phyloP scores from a whole-genome alignment of 2,888 invertebrate species.

The Apantesis nais region DNA sequence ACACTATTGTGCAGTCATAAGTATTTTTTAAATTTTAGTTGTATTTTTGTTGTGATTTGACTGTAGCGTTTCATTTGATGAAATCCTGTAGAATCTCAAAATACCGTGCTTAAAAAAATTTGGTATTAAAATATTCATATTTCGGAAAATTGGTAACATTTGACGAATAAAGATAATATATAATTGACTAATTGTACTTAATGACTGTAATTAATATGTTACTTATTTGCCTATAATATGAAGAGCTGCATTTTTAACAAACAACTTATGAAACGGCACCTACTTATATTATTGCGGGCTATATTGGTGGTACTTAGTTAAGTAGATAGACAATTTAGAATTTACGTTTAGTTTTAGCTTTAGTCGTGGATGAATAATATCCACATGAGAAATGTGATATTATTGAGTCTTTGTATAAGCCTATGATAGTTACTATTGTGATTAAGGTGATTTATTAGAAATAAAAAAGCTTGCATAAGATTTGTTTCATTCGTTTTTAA shows the following conservation, averaged over 20 bases:
- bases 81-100: constrained; percentile 51
- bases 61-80: constrained; percentile 10
- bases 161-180: constrained; percentile 6
- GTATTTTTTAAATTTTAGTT: constrained; percentile 8
- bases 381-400: constrained; percentile 91
- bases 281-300: constrained; percentile 39
- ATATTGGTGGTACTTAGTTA: constrained; percentile 71
- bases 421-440: constrained; percentile 68
- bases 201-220: constrained; percentile 37
- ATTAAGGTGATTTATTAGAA: constrained; percentile 54
- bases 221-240: constrained; percentile 8
- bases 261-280: constrained; percentile 32
- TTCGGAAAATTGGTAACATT: constrained; percentile 8
- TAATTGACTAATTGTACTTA: constrained; percentile 39
- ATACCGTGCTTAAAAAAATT: constrained; percentile 20
- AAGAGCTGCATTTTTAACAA: not conserved
- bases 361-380: constrained; percentile 87
- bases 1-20: constrained; percentile 20
- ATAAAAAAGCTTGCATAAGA: constrained; percentile 68
- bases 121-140: constrained; percentile 6
- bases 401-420: constrained; percentile 86
- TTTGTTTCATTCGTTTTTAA: constrained; percentile 39
- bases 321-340: constrained; percentile 53
- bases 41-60: constrained; percentile 17
- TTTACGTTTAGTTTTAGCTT: constrained; percentile 45